Base-by-base conservation (phyloP, 2,888 invertebrate species). In the Cepaea hortensis region DNA sequence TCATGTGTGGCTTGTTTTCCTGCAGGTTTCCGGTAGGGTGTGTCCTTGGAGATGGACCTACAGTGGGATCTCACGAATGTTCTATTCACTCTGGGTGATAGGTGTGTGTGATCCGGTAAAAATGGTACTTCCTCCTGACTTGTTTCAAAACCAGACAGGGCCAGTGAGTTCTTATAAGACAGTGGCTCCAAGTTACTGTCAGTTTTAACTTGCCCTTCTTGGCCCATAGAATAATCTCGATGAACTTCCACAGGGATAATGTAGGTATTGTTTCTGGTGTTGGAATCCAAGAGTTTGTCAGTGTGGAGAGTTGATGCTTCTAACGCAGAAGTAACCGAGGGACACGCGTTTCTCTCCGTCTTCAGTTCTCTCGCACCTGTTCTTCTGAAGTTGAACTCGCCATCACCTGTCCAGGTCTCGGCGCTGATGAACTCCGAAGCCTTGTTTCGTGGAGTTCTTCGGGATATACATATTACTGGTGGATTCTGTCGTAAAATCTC, bases 401-500 rank as follows among this genome's bases (percentile, higher is more conserved):
- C 70, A n/a, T 81, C 81, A 48, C 18, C 20, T 70, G 68, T 35
- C 50, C 50, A 70, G 6, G 50, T 68, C 1, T 50, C 50, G 1
- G n/a, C 50, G 5, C 23, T 50, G 11, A 50, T n/a, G 23, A 70
- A 46, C 9, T 70, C 48, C 0, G 23, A 48, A 18, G 11, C 46
- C 15, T 50, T 70, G 4, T 46, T 68, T 3, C 46, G 70, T 3
- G 3, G n/a, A 50, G 48, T 81, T 70, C 61, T 85, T 50, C 85
- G 68, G 15, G 70, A 55, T 18, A 85, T 79, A 3, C 11, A 68
- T 9, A 79, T 35, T 6, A 23, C 23, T 6, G 85, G 85, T 35
- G 85, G 85, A 6, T 75, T n/a, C 61, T 85, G 85, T 65, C 79
- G 77, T 23, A 23, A 61, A 18, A 20, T 46, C 7, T 77, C 50